A percentile compares a stretch with the other conserved stretches of the same genome.
phyloP scores from a whole-genome alignment of 2,113 vertebrate genomes.

The Nyctereutes procyonoides region DNA sequence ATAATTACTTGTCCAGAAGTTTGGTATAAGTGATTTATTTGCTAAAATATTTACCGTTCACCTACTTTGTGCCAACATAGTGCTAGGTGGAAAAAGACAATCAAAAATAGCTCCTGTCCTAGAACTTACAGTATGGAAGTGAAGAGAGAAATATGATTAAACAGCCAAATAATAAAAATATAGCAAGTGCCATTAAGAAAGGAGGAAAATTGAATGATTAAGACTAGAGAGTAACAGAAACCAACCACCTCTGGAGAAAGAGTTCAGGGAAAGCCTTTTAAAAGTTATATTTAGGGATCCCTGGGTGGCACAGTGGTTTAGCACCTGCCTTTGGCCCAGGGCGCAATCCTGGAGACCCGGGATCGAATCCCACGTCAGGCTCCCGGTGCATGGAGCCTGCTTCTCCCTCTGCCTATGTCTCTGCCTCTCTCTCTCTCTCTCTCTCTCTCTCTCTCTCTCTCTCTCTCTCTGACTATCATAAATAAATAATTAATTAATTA shows the following conservation, averaged over 20 bases:
- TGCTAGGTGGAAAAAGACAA: background rate
- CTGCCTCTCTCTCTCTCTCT: too few species aligned
- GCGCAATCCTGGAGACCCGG: too few species aligned
- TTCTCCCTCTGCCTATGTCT: too few species aligned
- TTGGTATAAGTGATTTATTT: background rate
- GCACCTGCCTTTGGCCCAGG: too few species aligned
- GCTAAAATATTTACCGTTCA: background rate
- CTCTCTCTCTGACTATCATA: too few species aligned
- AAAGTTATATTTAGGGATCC: background rate
- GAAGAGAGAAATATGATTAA: background rate
- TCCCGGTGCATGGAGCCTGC: too few species aligned
- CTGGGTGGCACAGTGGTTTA: too few species aligned
- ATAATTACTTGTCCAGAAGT: background rate
- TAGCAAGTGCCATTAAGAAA: background rate
- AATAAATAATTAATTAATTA: too few species aligned
- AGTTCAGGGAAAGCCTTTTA: background rate
- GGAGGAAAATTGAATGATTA: background rate
- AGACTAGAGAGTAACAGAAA: background rate
- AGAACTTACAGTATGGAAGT: background rate
- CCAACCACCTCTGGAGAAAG: background rate
- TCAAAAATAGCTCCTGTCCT: background rate
- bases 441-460: too few species aligned
- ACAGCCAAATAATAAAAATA: background rate
- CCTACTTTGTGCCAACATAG: background rate
- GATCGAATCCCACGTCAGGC: too few species aligned